phyloP scores from a whole-genome alignment of 1,140 invertebrate genomes.

The Atopsyche davidsoni region DNA sequence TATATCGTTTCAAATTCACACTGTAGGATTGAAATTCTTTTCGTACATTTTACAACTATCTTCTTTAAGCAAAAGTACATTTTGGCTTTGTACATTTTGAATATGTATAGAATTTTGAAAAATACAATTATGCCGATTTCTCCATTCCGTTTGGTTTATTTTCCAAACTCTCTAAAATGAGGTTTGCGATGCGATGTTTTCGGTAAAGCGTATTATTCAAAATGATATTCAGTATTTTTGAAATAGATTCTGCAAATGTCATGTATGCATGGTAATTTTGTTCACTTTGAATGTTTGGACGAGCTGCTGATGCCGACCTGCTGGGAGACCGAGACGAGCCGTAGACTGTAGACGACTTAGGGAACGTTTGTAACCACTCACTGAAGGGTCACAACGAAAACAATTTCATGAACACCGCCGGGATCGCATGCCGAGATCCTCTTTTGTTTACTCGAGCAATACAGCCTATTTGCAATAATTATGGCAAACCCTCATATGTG shows the following conservation, averaged over 20 bases:
- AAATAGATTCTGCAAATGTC: slow-evolving; percentile 30
- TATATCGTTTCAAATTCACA: slow-evolving; percentile 28
- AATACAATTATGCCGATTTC: slow-evolving; percentile 10
- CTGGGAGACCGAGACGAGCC: slow-evolving; percentile 10
- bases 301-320: slow-evolving; percentile 34
- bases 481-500: too few species aligned
- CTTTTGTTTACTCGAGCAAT: too few species aligned
- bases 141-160: background rate
- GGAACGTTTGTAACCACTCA: slow-evolving; percentile 28
- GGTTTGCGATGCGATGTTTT: background rate
- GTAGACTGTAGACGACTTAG: slow-evolving; percentile 26
- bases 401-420: slow-evolving; percentile 16
- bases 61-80: slow-evolving; percentile 30
- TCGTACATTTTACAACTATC: slow-evolving; percentile 22
- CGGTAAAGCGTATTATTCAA: slow-evolving; percentile 16
- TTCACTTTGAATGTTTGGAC: slow-evolving; percentile 45
- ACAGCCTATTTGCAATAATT: too few species aligned
- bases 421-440: too few species aligned
- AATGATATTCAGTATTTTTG: slow-evolving; percentile 17
- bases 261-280: slow-evolving; percentile 33
- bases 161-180: background rate
- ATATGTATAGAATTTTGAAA: slow-evolving; percentile 20
- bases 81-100: slow-evolving; percentile 31
- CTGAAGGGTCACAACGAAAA: slow-evolving; percentile 17
- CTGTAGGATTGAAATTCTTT: slow-evolving; percentile 30